phyloP scores from a whole-genome alignment of 2,113 vertebrate genomes.

The Strix aluco region DNA sequence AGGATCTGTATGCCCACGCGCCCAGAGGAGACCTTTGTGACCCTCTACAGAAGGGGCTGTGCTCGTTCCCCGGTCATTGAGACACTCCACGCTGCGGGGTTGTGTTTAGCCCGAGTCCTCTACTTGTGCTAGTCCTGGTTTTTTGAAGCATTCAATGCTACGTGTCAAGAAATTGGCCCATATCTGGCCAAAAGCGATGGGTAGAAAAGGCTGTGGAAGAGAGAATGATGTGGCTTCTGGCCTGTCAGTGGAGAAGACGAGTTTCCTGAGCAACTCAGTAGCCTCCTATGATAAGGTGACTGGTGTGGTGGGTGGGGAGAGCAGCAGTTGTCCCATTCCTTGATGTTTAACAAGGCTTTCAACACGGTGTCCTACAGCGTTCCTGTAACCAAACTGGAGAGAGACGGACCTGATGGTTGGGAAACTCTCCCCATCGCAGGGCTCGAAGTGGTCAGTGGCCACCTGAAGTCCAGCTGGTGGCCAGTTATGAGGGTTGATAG shows the following conservation, averaged over 20 bases:
- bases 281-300: not conserved
- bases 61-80: not conserved
- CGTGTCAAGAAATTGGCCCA: not conserved
- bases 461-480: not conserved
- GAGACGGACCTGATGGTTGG: not conserved
- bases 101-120: not conserved
- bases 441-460: not conserved
- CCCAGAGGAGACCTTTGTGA: not conserved
- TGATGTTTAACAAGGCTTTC: not conserved
- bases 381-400: not conserved
- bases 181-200: not conserved
- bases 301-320: not conserved
- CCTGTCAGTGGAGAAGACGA: not conserved
- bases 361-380: rapidly evolving
- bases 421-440: not conserved
- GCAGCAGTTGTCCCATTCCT: not conserved
- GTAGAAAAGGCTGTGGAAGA: not conserved
- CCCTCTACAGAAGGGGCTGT: not conserved
- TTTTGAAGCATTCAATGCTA: not conserved
- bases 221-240: not conserved
- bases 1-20: not conserved
- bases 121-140: no score
- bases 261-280: not conserved
- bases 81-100: not conserved
- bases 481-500: not conserved